A percentile compares a stretch with the other conserved stretches of the same genome.
Conservation (phyloP, 2,797 vertebrate genomes). For the Argyrosomus regius region DNA sequence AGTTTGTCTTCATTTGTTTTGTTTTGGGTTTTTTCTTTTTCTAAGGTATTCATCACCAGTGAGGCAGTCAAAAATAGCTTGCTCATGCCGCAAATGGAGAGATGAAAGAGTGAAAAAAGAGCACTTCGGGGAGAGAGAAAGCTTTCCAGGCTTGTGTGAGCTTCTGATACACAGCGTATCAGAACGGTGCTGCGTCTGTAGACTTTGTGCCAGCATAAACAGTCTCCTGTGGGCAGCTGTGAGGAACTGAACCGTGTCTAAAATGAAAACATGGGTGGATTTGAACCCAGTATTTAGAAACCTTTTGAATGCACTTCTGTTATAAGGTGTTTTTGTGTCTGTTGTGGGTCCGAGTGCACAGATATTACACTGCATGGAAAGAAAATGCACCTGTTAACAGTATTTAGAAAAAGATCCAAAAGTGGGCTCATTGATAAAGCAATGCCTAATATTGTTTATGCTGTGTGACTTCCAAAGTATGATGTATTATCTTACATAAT, state of each 20-base stretch:
- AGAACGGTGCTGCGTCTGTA: slow-evolving; percentile 44
- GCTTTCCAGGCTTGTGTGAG: slow-evolving; percentile 62
- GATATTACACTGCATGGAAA: neutral
- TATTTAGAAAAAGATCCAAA: neutral
- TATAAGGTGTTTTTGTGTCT: neutral
- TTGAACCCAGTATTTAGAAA: slow-evolving; percentile 23
- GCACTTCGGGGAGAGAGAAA: slow-evolving; percentile 51
- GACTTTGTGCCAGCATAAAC: slow-evolving; percentile 49
- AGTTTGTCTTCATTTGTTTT: slow-evolving; percentile 43
- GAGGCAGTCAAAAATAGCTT: slow-evolving; percentile 65
- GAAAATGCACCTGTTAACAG: neutral
- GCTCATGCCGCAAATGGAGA: slow-evolving; percentile 53
- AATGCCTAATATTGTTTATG: slow-evolving; percentile 38
- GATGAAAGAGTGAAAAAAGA: slow-evolving; percentile 58
- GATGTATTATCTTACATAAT: slow-evolving; percentile 65
- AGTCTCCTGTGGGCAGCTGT: slow-evolving; percentile 65
- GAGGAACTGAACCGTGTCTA: slow-evolving; percentile 63
- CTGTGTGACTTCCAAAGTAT: slow-evolving; percentile 33
- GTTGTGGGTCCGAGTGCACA: neutral
- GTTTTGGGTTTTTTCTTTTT: neutral
- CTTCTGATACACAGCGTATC: slow-evolving; percentile 62
- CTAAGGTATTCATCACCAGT: slow-evolving; percentile 46
- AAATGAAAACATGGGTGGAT: slow-evolving; percentile 50
- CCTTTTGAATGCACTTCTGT: neutral
- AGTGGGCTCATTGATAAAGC: slow-evolving; percentile 18